A percentile compares a stretch with the other conserved stretches of the same genome.
phyloP scores from a whole-genome alignment of 2,888 invertebrate species.

The Lycocerus yunnanus region DNA sequence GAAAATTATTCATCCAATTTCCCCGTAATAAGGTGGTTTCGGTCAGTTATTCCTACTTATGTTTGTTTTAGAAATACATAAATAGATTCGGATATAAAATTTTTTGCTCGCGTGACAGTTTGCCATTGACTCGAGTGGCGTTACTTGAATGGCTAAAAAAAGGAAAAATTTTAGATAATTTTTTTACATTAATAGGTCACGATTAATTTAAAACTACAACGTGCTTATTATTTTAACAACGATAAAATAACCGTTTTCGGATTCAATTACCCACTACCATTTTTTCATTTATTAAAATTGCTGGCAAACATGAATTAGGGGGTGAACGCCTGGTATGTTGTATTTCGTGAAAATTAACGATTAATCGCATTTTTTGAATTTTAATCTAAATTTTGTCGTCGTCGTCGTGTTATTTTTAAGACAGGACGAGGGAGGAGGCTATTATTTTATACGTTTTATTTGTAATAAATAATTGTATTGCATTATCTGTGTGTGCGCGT shows the following conservation, averaged over 20 bases:
- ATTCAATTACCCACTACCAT: background rate
- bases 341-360: background rate
- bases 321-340: background rate
- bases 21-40: background rate
- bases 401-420: background rate
- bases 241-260: background rate
- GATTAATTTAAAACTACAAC: constrained; percentile 4
- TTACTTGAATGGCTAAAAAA: background rate
- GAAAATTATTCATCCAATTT: background rate
- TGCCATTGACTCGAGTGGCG: background rate
- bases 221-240: background rate
- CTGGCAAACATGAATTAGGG: background rate
- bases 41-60: background rate
- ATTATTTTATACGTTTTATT: background rate
- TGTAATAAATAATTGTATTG: background rate
- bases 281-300: background rate
- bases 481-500: background rate
- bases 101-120: background rate
- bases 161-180: background rate
- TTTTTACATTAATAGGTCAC: background rate
- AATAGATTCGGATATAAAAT: background rate
- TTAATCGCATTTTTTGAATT: background rate
- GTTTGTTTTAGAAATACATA: background rate
- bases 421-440: background rate
- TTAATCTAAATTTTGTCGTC: background rate